A percentile compares a stretch with the other conserved stretches of the same genome.
These are phyloP conservation scores for Lagenorhynchus albirostris DNA, from an alignment of 2,113 vertebrate genomes.

Conservation along the genomic window DNA sequence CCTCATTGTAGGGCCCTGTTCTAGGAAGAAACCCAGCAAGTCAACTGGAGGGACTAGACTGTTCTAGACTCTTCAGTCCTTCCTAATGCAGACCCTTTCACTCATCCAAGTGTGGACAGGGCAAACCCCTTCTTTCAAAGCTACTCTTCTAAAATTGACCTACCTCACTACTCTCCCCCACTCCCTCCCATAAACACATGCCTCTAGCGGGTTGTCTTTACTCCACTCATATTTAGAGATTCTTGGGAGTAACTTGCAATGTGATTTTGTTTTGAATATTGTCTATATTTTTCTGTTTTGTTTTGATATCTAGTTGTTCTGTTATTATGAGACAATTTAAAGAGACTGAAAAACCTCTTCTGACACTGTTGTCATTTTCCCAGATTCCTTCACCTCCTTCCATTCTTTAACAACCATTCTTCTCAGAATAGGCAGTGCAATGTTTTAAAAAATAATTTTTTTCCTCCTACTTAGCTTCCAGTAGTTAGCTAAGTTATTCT, in stretches of 20 bases:
- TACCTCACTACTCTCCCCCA: not conserved
- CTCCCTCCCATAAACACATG: accelerated
- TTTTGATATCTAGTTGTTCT: not conserved
- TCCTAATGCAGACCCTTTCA: not conserved
- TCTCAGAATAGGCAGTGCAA: not conserved
- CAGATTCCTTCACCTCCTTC: not conserved
- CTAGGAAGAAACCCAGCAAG: not conserved
- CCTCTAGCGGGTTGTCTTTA: accelerated
- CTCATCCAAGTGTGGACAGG: not conserved
- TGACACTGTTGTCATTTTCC: not conserved
- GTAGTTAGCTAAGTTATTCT: not conserved
- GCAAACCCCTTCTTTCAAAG: not conserved
- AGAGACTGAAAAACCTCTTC: not conserved
- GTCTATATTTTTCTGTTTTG: not conserved
- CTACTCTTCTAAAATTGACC: not conserved
- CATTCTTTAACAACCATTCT: not conserved
- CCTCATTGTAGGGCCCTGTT: not conserved
- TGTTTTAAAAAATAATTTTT: not conserved
- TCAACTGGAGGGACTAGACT: not conserved
- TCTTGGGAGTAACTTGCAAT: not conserved
- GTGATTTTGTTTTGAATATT: not conserved
- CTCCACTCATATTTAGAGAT: not conserved
- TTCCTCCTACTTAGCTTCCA: not conserved
- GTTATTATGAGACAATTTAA: not conserved
- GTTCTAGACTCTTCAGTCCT: not conserved